A percentile compares a stretch with the other conserved stretches of the same genome.
Evolutionary conservation across 2,797 vertebrate species (phyloP).

Genomic region (Phyllotis vaccarum): DNA sequence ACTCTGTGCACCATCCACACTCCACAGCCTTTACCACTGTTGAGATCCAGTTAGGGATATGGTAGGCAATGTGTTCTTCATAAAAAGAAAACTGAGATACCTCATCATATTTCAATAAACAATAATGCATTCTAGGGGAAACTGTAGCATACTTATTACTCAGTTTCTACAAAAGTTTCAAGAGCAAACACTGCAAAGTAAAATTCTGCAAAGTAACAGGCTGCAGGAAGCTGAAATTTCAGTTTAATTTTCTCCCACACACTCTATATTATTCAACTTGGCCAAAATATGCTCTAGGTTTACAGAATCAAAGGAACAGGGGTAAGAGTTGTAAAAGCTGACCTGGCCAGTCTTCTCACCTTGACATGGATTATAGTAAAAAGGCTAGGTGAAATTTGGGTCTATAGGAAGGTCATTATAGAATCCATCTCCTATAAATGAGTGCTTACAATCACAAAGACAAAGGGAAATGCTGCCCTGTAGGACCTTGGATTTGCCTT

Average conservation of each 20-base stretch:
- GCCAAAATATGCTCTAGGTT: neutral
- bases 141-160: neutral
- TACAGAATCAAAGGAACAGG: neutral
- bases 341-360: neutral
- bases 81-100: slow-evolving; percentile 28
- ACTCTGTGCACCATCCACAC: neutral
- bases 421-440: slow-evolving; percentile 21
- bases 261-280: neutral
- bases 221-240: slow-evolving; percentile 39
- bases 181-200: slow-evolving; percentile 25
- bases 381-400: slow-evolving; percentile 20
- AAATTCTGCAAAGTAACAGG: neutral
- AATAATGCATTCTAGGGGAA: neutral
- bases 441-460: slow-evolving; percentile 41
- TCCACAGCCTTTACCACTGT: neutral
- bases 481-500: neutral
- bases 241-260: neutral
- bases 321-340: neutral
- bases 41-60: neutral
- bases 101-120: slow-evolving; percentile 29
- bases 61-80: neutral
- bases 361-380: neutral
- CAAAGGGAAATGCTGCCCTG: neutral
- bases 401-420: neutral
- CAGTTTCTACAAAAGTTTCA: neutral